These are phyloP conservation scores for Morpho deidamia DNA, from an alignment of 2,888 invertebrate species.

Conservation along the genomic window DNA sequence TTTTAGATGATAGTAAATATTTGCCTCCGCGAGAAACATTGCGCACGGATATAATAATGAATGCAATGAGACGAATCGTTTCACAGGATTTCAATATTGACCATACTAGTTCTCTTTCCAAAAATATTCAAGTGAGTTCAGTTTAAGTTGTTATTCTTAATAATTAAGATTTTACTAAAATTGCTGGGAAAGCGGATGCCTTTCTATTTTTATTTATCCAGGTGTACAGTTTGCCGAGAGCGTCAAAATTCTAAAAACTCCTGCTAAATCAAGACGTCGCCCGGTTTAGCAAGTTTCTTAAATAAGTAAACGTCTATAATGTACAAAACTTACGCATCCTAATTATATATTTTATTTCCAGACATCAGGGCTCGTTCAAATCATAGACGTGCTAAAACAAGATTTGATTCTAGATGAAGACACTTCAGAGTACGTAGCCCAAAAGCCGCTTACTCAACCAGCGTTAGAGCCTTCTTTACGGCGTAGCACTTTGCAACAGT, in stretches of 20 bases:
- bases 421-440: conserved; percentile 37
- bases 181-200: too few relatives aligned
- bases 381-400: conserved; percentile 65
- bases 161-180: too few relatives aligned
- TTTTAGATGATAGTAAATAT: conserved; percentile 58
- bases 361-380: conserved; percentile 58
- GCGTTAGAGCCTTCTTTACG: conserved; percentile 81
- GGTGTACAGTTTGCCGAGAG: too few relatives aligned
- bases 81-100: conserved; percentile 63
- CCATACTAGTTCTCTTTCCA: conserved; percentile 43
- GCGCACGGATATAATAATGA: conserved; percentile 58
- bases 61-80: conserved; percentile 51
- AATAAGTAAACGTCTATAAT: neutral
- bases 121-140: conserved; percentile 44
- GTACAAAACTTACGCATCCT: neutral
- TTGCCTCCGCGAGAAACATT: conserved; percentile 62
- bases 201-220: too few relatives aligned
- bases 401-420: conserved; percentile 53
- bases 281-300: neutral
- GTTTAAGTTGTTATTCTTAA: too few relatives aligned
- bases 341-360: conserved; percentile 23
- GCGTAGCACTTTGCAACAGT: conserved; percentile 82
- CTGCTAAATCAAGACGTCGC: too few relatives aligned
- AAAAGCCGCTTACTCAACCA: conserved; percentile 32
- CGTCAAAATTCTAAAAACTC: too few relatives aligned